phyloP scores from a whole-genome alignment of 2,888 invertebrate genomes.

The Gasteruption jaculator region DNA sequence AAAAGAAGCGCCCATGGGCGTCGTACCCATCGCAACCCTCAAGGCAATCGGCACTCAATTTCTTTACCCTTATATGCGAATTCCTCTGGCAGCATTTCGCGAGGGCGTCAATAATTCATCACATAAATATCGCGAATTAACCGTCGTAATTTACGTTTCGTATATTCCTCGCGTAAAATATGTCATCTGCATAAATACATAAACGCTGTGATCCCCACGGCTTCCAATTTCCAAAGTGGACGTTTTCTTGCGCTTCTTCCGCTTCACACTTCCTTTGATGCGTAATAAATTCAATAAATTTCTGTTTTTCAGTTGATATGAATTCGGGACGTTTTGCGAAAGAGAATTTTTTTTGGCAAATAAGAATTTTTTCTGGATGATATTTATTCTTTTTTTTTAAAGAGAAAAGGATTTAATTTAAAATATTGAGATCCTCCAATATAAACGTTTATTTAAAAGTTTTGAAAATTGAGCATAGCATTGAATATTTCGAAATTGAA shows the following conservation, averaged over 20 bases:
- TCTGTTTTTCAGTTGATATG: too few species aligned
- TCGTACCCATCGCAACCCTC: conserved; percentile 27
- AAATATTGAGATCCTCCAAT: too few species aligned
- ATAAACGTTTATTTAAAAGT: too few species aligned
- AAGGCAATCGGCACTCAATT: conserved; percentile 13
- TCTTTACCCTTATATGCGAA: conserved; percentile 7
- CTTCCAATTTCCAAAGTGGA: conserved; percentile 14
- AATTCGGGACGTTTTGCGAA: too few species aligned
- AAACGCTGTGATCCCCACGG: conserved; percentile 21
- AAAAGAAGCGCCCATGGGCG: conserved; percentile 32
- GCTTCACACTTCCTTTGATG: conserved; percentile 1
- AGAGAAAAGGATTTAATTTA: too few species aligned
- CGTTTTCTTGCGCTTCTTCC: conserved; percentile 1
- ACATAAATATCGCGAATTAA: too few species aligned
- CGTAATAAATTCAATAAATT: conserved; percentile 11
- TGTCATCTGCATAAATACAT: conserved; percentile 26
- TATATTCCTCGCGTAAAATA: conserved; percentile 14
- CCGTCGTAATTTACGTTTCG: conserved; percentile 25
- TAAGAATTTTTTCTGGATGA: too few species aligned
- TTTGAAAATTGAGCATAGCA: too few species aligned
- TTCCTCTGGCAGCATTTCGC: conserved; percentile 24
- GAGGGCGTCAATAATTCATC: conserved; percentile 30
- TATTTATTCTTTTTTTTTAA: too few species aligned
- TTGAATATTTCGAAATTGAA: too few species aligned
- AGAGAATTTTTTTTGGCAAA: too few species aligned